phyloP scores from a whole-genome alignment of 2,888 invertebrate genomes.

The Apodemia mormo region DNA sequence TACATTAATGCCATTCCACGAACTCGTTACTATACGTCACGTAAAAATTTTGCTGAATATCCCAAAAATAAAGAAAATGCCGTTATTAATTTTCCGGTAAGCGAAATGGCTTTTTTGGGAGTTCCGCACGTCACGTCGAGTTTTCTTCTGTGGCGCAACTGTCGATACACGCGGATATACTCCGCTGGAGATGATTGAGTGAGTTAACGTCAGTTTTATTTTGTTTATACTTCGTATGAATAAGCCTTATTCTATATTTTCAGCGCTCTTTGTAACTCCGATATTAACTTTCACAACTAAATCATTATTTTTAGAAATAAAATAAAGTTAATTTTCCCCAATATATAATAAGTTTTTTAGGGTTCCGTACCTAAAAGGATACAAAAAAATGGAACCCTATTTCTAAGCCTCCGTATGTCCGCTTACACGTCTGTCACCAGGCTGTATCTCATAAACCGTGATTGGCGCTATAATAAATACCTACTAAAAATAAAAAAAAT shows the following conservation, averaged over 20 bases:
- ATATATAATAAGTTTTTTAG: too few relatives aligned
- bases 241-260: not conserved
- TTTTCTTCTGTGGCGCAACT: slow-evolving; percentile 14
- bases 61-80: not conserved
- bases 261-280: too few relatives aligned
- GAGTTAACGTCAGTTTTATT: slow-evolving; percentile 3
- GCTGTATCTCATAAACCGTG: too few relatives aligned
- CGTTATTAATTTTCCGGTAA: not conserved
- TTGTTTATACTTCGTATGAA: not conserved
- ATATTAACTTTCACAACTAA: too few relatives aligned
- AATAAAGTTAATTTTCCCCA: too few relatives aligned
- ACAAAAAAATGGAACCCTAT: too few relatives aligned
- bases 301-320: too few relatives aligned
- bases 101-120: slow-evolving; percentile 17
- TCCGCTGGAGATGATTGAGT: not conserved
- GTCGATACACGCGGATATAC: not conserved
- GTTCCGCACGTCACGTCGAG: slow-evolving; percentile 1
- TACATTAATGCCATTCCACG: not conserved
- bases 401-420: too few relatives aligned
- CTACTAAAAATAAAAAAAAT: too few relatives aligned
- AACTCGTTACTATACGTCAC: not conserved
- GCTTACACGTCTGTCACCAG: too few relatives aligned
- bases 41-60: not conserved
- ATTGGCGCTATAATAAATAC: too few relatives aligned
- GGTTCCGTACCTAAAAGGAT: too few relatives aligned